Evolutionary conservation across 2,113 vertebrate genomes (phyloP).

Genomic region (Embiotoca jacksoni): DNA sequence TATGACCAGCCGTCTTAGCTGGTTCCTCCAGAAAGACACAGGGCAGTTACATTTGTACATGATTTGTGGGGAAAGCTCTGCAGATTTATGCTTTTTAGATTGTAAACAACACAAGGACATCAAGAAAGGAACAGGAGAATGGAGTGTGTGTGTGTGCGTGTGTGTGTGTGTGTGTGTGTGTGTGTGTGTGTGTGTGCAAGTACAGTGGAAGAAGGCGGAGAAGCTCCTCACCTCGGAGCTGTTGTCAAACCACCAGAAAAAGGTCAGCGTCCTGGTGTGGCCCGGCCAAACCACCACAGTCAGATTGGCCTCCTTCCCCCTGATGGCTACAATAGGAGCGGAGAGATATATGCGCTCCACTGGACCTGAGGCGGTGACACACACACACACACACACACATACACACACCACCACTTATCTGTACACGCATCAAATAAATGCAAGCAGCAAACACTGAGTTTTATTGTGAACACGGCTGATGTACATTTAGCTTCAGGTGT

Average conservation of each 20-base stretch:
- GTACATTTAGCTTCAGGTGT: conserved; percentile 41
- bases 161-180: too few relatives aligned
- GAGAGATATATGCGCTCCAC: conserved; percentile 92
- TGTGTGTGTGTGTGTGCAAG: background rate
- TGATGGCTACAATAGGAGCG: conserved; percentile 90
- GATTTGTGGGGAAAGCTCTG: conserved; percentile 41
- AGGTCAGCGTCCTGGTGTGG: conserved; percentile 90
- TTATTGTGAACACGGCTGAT: conserved; percentile 9
- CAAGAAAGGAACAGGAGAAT: background rate
- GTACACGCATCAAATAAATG: conserved; percentile 24
- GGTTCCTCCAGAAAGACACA: conserved; percentile 31
- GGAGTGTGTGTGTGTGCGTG: background rate
- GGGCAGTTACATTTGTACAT: conserved; percentile 34
- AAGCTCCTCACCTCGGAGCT: conserved; percentile 90
- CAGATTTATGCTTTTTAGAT: conserved; percentile 38
- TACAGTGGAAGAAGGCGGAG: conserved; percentile 19
- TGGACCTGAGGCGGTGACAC: conserved; percentile 84
- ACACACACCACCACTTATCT: conserved; percentile 8
- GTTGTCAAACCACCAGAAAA: conserved; percentile 98
- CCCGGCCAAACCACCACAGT: conserved; percentile 93
- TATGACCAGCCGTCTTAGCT: conserved; percentile 41
- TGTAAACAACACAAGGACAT: conserved; percentile 28
- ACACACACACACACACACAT: conserved; percentile 14
- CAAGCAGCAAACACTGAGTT: conserved; percentile 13
- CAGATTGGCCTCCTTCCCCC: conserved; percentile 92